Evolutionary conservation across 2,113 vertebrate species (phyloP).

Genomic region (Dipodomys stephensi): DNA sequence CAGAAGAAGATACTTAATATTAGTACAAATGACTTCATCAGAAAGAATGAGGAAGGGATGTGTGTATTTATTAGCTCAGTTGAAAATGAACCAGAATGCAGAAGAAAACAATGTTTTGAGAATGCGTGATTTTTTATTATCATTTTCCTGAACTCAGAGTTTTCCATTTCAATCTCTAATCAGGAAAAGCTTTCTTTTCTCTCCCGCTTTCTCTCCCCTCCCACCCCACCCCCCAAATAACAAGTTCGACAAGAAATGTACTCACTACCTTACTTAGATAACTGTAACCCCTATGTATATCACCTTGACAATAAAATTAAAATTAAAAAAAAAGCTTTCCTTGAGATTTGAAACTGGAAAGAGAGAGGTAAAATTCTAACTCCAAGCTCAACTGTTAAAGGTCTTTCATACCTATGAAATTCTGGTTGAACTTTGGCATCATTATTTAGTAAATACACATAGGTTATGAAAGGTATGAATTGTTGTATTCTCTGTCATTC

Average conservation of each 20-base stretch:
- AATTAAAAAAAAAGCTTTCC: background rate
- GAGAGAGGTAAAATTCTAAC: background rate
- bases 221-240: too few species aligned
- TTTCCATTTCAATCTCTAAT: background rate
- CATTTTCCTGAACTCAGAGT: background rate
- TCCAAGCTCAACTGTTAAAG: background rate
- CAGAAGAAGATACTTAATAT: conserved; percentile 3
- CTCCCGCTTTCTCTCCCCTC: too few species aligned
- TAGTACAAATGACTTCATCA: conserved; percentile 13
- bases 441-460: background rate
- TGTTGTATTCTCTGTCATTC: conserved; percentile 18
- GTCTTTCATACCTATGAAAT: background rate
- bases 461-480: background rate
- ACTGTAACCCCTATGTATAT: too few species aligned
- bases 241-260: too few species aligned
- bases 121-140: background rate
- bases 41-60: background rate
- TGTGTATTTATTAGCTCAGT: background rate
- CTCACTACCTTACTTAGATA: too few species aligned
- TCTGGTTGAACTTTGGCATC: conserved; percentile 14
- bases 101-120: background rate
- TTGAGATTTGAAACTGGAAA: conserved; percentile 30
- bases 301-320: too few species aligned
- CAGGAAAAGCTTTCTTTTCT: background rate
- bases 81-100: background rate